A percentile compares a stretch with the other conserved stretches of the same genome.
These are phyloP conservation scores for Drosophila neotestacea DNA, from an alignment of 2,888 invertebrate genomes.

Conservation along the genomic window DNA sequence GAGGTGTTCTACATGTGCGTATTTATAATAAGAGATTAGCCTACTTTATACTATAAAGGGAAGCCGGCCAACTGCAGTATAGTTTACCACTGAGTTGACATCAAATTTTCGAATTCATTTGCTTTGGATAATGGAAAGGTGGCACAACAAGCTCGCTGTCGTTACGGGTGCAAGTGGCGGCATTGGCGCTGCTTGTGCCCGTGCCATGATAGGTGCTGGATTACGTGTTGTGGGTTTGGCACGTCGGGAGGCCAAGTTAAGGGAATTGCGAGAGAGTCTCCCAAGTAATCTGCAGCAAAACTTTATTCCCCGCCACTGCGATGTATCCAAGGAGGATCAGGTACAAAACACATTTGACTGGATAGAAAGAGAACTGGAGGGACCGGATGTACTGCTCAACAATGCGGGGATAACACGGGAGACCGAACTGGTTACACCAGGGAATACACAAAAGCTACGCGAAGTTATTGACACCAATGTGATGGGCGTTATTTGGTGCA, in stretches of 20 bases:
- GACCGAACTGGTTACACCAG: slow-evolving; percentile 78
- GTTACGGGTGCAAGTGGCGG: slow-evolving; percentile 89
- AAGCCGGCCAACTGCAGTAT: slow-evolving; percentile 36
- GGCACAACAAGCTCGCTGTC: slow-evolving; percentile 88
- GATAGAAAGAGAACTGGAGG: slow-evolving; percentile 86
- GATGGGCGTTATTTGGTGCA: slow-evolving; percentile 86
- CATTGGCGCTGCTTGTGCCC: slow-evolving; percentile 87
- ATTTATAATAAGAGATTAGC: slow-evolving; percentile 33
- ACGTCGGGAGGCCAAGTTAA: slow-evolving; percentile 85
- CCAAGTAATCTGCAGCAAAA: slow-evolving; percentile 72
- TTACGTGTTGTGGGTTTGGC: slow-evolving; percentile 87
- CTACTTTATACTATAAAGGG: slow-evolving; percentile 30
- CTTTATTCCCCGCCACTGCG: slow-evolving; percentile 86
- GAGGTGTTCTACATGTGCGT: not conserved
- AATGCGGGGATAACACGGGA: slow-evolving; percentile 86
- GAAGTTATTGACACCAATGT: slow-evolving; percentile 86
- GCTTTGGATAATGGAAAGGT: slow-evolving; percentile 86
- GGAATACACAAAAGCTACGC: slow-evolving; percentile 81
- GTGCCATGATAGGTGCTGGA: slow-evolving; percentile 86
- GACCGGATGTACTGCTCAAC: slow-evolving; percentile 87
- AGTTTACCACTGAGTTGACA: not conserved
- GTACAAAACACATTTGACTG: slow-evolving; percentile 86
- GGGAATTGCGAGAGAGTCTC: slow-evolving; percentile 74
- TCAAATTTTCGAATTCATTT: slow-evolving; percentile 6
- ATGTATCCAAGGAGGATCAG: slow-evolving; percentile 87